These are phyloP conservation scores for Sebastolobus alascanus DNA, from an alignment of 2,797 vertebrate genomes.

Conservation along the genomic window DNA sequence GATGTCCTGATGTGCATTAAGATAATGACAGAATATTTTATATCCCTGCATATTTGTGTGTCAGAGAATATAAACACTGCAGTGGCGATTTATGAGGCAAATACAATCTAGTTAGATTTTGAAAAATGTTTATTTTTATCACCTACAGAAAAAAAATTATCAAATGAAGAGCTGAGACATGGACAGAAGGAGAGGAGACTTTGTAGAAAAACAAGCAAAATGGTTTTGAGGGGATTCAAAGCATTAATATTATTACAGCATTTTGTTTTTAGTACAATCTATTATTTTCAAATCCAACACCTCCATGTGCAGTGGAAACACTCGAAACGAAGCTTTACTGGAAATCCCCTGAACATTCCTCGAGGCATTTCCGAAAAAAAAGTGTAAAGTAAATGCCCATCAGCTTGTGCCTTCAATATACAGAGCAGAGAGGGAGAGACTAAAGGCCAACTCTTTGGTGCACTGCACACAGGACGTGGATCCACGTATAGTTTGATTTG, in stretches of 20 bases:
- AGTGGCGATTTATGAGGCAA: slow-evolving; percentile 8
- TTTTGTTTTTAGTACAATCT: slow-evolving; percentile 56
- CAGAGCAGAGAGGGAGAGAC: slow-evolving; percentile 13
- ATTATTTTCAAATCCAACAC: slow-evolving; percentile 41
- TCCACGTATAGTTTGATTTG: neutral
- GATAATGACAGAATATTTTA: neutral
- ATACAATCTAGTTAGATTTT: slow-evolving; percentile 50
- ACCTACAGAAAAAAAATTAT: slow-evolving; percentile 73
- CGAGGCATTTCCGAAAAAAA: slow-evolving; percentile 11
- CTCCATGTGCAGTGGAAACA: slow-evolving; percentile 22
- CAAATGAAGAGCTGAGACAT: slow-evolving; percentile 55
- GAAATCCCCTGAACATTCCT: slow-evolving; percentile 24
- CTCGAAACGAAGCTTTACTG: slow-evolving; percentile 19
- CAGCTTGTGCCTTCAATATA: slow-evolving; percentile 15
- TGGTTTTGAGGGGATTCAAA: slow-evolving; percentile 37
- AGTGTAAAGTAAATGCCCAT: slow-evolving; percentile 18
- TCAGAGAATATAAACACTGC: neutral
- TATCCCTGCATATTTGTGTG: neutral
- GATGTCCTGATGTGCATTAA: neutral
- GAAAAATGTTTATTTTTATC: slow-evolving; percentile 84
- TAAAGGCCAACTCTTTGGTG: slow-evolving; percentile 61
- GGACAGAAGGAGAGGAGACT: slow-evolving; percentile 34
- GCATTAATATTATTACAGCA: slow-evolving; percentile 45
- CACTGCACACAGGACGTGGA: slow-evolving; percentile 20
- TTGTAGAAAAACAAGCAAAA: slow-evolving; percentile 70